Evolutionary conservation across 2,113 vertebrate species (phyloP), one percentile per base, ranked within the genome.

Genomic region (Xiphorhynchus elegans): DNA sequence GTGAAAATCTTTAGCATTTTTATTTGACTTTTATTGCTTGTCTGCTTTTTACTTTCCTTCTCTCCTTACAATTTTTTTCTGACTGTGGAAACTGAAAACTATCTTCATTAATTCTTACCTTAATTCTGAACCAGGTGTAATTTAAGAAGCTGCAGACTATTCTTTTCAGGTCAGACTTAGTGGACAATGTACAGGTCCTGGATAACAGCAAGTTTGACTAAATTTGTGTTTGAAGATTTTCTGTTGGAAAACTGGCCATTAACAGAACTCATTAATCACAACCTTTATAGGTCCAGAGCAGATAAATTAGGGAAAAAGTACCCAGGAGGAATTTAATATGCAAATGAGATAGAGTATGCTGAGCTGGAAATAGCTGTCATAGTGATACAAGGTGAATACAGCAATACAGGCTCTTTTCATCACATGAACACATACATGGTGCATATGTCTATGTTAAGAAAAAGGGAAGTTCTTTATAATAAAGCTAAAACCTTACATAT

Each of bases 1-100:
- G 74, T n/a, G 91, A 91, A 91, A 74, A 87, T 39, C 35, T 87
- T 89, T 21, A 89, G 20, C 35, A 68, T 79, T 91, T 94, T 87
- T 33, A 64, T 81, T 95, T 89, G 26, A 74, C 23, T 93, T 89
- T 78, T 82, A 77, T 35, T 72, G 20, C 67, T 76, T 89, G 40
- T 53, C 74, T 79, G 29, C 13, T 76, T 94, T 92, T 76, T 33
- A 75, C 12, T 5, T 20, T 79, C 35, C 29, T 69, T 77, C 35
- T 83, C 7, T 12, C 26, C 35, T 73, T 53, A 89, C 18, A 13
- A 85, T 52, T 89, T 73, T 11, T 62, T 91, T 58, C n/a, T 52
- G n/a, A 66, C 42, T 87, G 18, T 64, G 47, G 70, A 87, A 92
- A 91, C 2, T 24, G 42, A 87, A 62, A 85, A 81, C 18, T 59